Percentiles rank a stretch among this genome's conserved stretches.
phyloP scores from a whole-genome alignment of 2,113 vertebrate genomes.

The Corythoichthys intestinalis region DNA sequence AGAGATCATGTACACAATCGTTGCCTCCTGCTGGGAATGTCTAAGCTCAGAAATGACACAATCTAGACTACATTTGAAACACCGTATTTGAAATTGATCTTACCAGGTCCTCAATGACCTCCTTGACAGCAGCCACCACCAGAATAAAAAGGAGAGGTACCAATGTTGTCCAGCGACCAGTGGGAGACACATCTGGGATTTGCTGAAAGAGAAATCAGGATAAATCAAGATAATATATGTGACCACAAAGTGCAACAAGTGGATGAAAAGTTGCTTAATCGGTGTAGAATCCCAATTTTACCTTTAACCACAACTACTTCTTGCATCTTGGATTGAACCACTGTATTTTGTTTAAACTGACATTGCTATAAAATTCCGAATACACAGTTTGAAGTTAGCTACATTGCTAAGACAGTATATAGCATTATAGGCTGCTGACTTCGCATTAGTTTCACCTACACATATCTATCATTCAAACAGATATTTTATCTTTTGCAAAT shows the following conservation, averaged over 20 bases:
- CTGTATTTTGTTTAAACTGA: not conserved
- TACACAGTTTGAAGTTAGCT: not conserved
- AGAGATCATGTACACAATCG: constrained; percentile 36
- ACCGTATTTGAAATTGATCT: constrained; percentile 47
- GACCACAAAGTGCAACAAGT: not conserved
- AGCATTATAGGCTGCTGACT: too few relatives aligned
- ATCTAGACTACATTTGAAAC: not conserved
- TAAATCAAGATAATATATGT: not conserved
- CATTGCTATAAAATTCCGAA: not conserved
- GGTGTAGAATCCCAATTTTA: not conserved
- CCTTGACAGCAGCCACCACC: constrained; percentile 93
- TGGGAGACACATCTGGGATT: constrained; percentile 98
- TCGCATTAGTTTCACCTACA: too few relatives aligned
- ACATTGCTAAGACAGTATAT: not conserved
- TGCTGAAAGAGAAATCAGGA: constrained; percentile 73
- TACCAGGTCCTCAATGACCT: constrained; percentile 98
- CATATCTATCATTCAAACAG: too few relatives aligned
- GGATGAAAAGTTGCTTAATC: not conserved
- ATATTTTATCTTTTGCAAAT: too few relatives aligned
- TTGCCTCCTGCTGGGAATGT: constrained; percentile 18
- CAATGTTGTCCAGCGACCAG: constrained; percentile 94
- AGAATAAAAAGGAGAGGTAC: constrained; percentile 97
- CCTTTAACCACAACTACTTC: not conserved
- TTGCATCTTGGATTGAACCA: not conserved
- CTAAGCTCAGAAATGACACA: constrained; percentile 15